Conservation (phyloP, 1,140 invertebrate genomes). For the Drosophila simulans region DNA sequence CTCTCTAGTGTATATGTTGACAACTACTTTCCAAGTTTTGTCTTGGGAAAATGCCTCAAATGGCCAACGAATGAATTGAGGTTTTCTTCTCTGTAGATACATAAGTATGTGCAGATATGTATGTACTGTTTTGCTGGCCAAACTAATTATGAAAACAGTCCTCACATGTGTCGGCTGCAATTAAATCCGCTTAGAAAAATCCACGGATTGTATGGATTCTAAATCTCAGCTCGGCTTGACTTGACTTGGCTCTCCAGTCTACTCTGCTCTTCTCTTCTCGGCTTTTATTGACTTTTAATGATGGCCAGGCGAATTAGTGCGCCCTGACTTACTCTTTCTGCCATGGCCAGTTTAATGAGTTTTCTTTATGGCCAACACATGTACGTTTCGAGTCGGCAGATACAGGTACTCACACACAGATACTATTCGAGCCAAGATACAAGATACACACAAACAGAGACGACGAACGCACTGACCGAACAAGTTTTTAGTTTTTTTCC, state of each 20-base stretch:
- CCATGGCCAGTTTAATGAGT: constrained; percentile 77
- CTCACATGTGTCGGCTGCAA: constrained; percentile 26
- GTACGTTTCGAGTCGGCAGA: constrained; percentile 1
- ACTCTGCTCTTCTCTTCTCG: neutral
- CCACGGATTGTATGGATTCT: constrained; percentile 40
- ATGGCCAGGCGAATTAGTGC: constrained; percentile 68
- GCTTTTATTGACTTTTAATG: constrained; percentile 79
- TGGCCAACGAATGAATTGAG: constrained; percentile 48
- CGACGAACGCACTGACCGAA: constrained; percentile 74
- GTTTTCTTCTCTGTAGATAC: neutral
- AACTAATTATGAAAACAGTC: constrained; percentile 75
- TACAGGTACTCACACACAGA: constrained; percentile 23
- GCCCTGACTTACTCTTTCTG: constrained; percentile 39
- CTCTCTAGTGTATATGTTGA: neutral
- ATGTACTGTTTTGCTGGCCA: constrained; percentile 34
- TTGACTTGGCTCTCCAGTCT: neutral
- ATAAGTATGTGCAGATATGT: neutral
- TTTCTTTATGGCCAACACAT: constrained; percentile 73
- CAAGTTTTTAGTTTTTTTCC: constrained; percentile 68
- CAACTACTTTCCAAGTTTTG: constrained; percentile 46
- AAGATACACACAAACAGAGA: constrained; percentile 52
- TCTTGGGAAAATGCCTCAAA: constrained; percentile 59
- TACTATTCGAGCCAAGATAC: constrained; percentile 38
- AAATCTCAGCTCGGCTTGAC: constrained; percentile 8
- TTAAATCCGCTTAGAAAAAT: constrained; percentile 44